These are phyloP conservation scores for Caretta caretta DNA, from an alignment of 2,113 vertebrate species.

Conservation along the genomic window DNA sequence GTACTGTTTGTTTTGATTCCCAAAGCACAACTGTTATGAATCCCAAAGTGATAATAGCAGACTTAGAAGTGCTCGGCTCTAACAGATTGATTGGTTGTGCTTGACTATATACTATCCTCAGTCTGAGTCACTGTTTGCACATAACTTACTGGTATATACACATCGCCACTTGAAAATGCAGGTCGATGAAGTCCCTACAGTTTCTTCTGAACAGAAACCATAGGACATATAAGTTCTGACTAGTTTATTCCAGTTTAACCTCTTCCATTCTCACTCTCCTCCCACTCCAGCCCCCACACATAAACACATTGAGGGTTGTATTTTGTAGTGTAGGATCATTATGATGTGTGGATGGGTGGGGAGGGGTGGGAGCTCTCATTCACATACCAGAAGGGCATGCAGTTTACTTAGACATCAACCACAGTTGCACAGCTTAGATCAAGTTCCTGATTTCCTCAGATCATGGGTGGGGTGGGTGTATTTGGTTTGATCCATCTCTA, in stretches of 20 bases:
- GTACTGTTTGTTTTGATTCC: constrained; percentile 38
- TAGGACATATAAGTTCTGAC: not conserved
- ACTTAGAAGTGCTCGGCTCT: constrained; percentile 13
- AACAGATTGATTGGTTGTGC: not conserved
- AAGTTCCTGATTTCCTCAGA: not conserved
- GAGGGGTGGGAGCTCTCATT: not conserved
- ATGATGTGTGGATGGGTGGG: not conserved
- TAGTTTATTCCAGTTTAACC: not conserved
- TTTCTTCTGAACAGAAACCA: not conserved
- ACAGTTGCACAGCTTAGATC: not conserved
- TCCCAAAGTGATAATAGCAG: not conserved
- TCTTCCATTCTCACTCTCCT: rapidly evolving
- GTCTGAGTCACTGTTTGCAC: not conserved
- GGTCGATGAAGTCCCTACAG: not conserved
- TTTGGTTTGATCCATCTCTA: not conserved
- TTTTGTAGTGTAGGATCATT: not conserved
- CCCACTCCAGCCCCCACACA: not conserved
- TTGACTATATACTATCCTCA: not conserved
- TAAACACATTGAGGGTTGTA: rapidly evolving
- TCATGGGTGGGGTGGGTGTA: not conserved
- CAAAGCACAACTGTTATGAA: not conserved
- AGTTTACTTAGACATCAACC: not conserved
- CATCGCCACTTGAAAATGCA: not conserved
- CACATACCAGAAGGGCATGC: not conserved
- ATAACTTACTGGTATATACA: rapidly evolving